A percentile compares a stretch with the other conserved stretches of the same genome.
These are phyloP conservation scores for Macquaria ambigua DNA, from an alignment of 2,113 vertebrate genomes.

Conservation along the genomic window DNA sequence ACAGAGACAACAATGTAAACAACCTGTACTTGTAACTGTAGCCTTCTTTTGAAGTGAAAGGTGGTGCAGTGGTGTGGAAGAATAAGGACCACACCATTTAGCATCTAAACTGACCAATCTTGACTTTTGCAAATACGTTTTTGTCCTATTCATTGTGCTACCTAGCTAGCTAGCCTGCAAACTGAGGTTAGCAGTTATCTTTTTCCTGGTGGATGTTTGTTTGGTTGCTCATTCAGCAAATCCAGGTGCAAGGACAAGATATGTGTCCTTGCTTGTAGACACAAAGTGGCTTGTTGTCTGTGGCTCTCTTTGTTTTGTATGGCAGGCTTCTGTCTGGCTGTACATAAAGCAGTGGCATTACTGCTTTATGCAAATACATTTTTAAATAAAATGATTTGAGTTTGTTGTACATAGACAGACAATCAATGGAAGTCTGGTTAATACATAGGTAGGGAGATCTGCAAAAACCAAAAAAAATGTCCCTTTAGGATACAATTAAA, in stretches of 20 bases:
- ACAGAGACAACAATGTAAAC: neutral
- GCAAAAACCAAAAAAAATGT: no score
- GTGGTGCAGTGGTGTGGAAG: neutral
- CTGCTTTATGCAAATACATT: neutral
- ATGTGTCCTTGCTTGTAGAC: neutral
- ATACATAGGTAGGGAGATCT: no score
- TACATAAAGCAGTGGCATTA: neutral
- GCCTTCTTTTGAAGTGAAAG: neutral
- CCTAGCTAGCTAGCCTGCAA: neutral
- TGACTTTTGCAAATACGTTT: neutral
- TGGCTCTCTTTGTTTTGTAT: neutral
- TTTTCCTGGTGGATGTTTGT: neutral
- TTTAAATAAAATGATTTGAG: neutral
- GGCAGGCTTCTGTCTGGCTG: neutral
- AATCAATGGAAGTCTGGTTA: neutral
- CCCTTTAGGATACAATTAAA: no score
- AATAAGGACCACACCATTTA: neutral
- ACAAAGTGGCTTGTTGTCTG: no score
- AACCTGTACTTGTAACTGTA: neutral
- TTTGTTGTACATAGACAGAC: neutral
- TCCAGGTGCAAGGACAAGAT: neutral
- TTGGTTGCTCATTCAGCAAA: neutral
- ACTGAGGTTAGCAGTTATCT: neutral
- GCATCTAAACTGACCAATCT: neutral
- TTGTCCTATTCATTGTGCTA: neutral